Evolutionary conservation across 2,797 vertebrate species (phyloP), one percentile per base, ranked within the genome.

Genomic region (Anas georgica): DNA sequence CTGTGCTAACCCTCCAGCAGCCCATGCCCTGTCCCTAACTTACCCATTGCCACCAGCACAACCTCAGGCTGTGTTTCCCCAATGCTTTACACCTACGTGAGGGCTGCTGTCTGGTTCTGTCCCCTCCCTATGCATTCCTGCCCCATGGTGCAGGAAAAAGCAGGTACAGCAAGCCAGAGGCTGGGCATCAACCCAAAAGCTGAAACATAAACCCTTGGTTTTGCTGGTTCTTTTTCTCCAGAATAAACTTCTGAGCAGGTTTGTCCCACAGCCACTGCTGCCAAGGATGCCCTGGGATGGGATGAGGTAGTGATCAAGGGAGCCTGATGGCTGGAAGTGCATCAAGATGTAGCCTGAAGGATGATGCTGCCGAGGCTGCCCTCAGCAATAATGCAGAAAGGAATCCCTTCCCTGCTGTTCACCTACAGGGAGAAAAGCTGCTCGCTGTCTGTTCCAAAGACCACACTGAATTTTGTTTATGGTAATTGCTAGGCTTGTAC

Each of bases 291-390:
- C 35, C 37, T 52, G 41, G 15, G 31, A 46, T 79, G 20, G 37
- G 12, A 48, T 7, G 1, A 16, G 23, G 16, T 20, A 43, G 33
- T 0, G 0, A 68, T 28, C 11, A 25, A 29, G 21, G 29, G 29
- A 29, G 62, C 85, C 39, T 79, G 28, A 29, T 12, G 79, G 9
- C 37, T 90, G 46, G 21, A 76, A 90, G n/a, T 46, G 87, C 1
- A 1, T 62, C 66, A 67, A 63, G 33, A 50, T n/a, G 33, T 3
- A 78, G 43, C n/a, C 39, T 66, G 35, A 86, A 81, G 50, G 45
- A 54, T 0, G 12, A n/a, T 4, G 13, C 28, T 35, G 37, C 23
- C 15, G 52, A 67, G 31, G 58, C 73, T 33, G 21, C 20, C 29
- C 74, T 83, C 72, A 54, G 37, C 26, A 79, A 43, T 35, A 82